These are phyloP conservation scores for Schizopygopsis pylzovi DNA, from an alignment of 2,797 vertebrate species.

Conservation along the genomic window DNA sequence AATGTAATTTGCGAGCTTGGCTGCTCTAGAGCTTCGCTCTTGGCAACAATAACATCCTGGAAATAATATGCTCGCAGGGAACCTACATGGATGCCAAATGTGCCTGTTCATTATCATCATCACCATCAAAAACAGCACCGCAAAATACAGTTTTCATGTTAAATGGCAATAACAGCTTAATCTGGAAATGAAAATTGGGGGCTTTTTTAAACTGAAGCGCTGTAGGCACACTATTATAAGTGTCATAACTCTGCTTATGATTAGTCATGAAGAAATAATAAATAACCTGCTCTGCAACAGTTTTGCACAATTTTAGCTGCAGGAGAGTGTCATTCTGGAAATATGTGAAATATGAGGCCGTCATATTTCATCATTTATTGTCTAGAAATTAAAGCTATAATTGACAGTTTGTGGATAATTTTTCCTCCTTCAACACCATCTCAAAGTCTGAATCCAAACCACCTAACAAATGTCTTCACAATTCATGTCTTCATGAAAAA, in stretches of 20 bases:
- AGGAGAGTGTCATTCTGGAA: neutral
- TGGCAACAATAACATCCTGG: slow-evolving; percentile 7
- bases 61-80: slow-evolving; percentile 24
- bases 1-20: slow-evolving; percentile 18
- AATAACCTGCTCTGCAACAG: slow-evolving; percentile 6
- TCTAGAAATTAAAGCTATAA: slow-evolving; percentile 3
- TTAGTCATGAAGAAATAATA: slow-evolving; percentile 24
- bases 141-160: slow-evolving; percentile 20
- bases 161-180: slow-evolving; percentile 30
- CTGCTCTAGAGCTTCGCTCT: slow-evolving; percentile 20
- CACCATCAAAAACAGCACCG: neutral
- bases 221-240: slow-evolving; percentile 36
- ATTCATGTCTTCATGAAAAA: neutral
- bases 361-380: neutral
- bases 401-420: neutral
- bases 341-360: neutral
- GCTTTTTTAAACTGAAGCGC: slow-evolving; percentile 15
- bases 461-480: neutral
- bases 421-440: neutral
- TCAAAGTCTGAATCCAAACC: neutral
- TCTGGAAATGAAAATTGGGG: slow-evolving; percentile 17
- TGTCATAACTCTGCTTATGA: slow-evolving; percentile 19
- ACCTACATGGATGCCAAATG: slow-evolving; percentile 24
- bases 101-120: slow-evolving; percentile 17
- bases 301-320: slow-evolving; percentile 6